phyloP scores from a whole-genome alignment of 2,888 invertebrate genomes.

The Romanomermis culicivorax region DNA sequence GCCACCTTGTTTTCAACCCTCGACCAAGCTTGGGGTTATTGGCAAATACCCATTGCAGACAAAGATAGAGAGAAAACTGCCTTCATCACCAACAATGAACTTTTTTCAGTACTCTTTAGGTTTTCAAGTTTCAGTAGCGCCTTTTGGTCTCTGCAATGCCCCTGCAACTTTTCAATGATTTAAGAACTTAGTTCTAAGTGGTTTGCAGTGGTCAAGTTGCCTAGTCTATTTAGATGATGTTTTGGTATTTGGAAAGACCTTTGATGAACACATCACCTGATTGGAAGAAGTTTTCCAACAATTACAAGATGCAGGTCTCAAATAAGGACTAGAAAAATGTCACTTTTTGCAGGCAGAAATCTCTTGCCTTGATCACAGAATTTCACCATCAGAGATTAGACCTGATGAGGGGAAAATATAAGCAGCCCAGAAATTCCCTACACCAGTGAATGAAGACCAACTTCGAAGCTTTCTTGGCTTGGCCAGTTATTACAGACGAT shows the following conservation, averaged over 20 bases:
- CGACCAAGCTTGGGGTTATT: slow-evolving; percentile 7
- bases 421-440: background rate
- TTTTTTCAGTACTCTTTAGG: too few relatives aligned
- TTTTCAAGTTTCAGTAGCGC: slow-evolving; percentile 13
- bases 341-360: background rate
- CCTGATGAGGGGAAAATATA: background rate
- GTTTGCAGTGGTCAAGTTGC: background rate
- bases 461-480: slow-evolving; percentile 4
- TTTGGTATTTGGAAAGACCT: background rate
- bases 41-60: slow-evolving; percentile 8
- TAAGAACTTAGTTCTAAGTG: background rate
- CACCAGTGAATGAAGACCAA: background rate
- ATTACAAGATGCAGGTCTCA: background rate
- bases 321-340: background rate
- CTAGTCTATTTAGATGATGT: slow-evolving; percentile 6
- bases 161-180: slow-evolving; percentile 14
- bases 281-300: slow-evolving; percentile 3
- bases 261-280: background rate
- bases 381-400: background rate
- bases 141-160: slow-evolving; percentile 13
- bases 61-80: slow-evolving; percentile 12
- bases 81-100: slow-evolving; percentile 11
- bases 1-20: background rate
- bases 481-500: too few relatives aligned
- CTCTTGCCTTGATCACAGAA: background rate